Base-by-base conservation (phyloP, 2,113 vertebrate genomes). In the Notiomystis cincta region DNA sequence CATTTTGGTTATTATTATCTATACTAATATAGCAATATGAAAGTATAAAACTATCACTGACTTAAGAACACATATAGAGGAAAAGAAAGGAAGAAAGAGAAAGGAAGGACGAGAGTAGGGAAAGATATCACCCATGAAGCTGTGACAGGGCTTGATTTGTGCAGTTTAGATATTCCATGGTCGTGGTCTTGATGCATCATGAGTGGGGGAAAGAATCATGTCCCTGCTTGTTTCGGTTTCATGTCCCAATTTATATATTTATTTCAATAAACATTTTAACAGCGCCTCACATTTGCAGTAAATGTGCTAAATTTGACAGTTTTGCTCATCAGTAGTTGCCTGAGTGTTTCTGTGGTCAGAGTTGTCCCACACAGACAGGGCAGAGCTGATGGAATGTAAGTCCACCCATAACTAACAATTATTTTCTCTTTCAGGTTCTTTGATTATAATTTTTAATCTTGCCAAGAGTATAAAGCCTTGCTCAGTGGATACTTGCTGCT, bases 181-280 rank as follows among this genome's bases (percentile, higher is more conserved):
- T 33, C 37, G 37, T 18, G 23, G 23, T 53, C 38, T 53, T 61
- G 23, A 61, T 61, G 8, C 0, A 0, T 78, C 27, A 53, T 12
- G 45, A 38, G 9, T 16, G 5, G 8, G 14, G 4, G 18, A 37
- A 60, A 67, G 27, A 69, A 45, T 53, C 42, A 75, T 1, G 0
- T 76, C 54, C 16, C 27, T 64, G 23, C 86, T 94, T 67, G 27
- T 61, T 89, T 61, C 20, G 82, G 75, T 94, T 94, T 31, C 15
- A 40, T 44, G 15, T 53, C 27, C 15, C 25, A 75, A 30, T 71
- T 95, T 48, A 24, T n/a, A 42, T 15, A 2, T 2, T 47, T 57
- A 86, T 91, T 78, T 60, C 53, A 78, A 45, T 38, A 75, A 87
- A 62, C n/a, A 56, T 53, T 87, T 93, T 67, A 42, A 75, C 87